Evolutionary conservation across 2,113 vertebrate genomes (phyloP), one percentile per base, ranked within the genome.

Genomic region (Halichoerus grypus): DNA sequence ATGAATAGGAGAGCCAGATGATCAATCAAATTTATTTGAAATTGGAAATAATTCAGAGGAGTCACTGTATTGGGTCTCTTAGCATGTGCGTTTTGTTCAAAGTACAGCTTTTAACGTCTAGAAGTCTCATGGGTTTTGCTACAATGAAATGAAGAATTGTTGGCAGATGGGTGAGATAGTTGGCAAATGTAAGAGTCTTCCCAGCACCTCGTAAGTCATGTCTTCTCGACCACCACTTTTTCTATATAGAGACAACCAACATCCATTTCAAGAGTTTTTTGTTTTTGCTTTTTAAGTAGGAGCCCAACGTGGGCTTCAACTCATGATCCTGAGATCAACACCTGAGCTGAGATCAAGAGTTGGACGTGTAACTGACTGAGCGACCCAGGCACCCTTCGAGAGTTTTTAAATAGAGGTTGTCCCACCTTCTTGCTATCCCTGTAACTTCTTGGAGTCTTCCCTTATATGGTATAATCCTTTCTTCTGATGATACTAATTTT

Each of bases 61-160:
- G 36, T 91, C 59, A 92, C 51, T 88, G 1, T 77, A 65, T 51
- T 74, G 18, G 4, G 93, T 49, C 39, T 95, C 18, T 67, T 89
- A 89, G n/a, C 26, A 59, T 94, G 85, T 91, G 36, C 18, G 8
- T 84, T 97, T 95, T 80, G 15, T 89, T 93, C 53, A 97, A 61
- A 82, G 36, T 71, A 74, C 74, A 97, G 65, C 51, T 91, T 84
- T 57, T 87, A 28, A 71, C 26, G 59, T 65, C 46, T 46, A 88
- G 13, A 55, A 21, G 10, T 59, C 28, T 95, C 49, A 69, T 31
- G 82, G 31, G 9, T 46, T 79, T 15, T 88, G 7, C 5, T 63
- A 3, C 51, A 63, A 6, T 51, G 7, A 95, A 93, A 83, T 79
- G 67, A 77, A 91, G 71, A 61, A 24, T 92, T 94, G 95, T 92